Percentiles rank a stretch among this genome's conserved stretches.
Evolutionary conservation across 2,888 invertebrate genomes (phyloP).

Genomic region (Patella depressa): DNA sequence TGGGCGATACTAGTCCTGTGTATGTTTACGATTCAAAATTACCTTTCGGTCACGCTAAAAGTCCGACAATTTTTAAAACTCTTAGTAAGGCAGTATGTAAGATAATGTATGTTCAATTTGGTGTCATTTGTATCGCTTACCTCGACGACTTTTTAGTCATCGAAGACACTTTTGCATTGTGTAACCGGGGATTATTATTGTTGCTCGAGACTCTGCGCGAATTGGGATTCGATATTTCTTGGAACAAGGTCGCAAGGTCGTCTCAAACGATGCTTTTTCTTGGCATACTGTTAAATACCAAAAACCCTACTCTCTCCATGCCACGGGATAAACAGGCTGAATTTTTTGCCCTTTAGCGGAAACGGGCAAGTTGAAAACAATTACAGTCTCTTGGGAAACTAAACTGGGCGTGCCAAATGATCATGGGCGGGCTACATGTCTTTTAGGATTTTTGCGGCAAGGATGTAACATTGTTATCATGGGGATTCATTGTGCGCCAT

Average conservation of each 20-base stretch:
- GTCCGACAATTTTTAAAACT: slow-evolving; percentile 2
- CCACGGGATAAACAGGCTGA: neutral
- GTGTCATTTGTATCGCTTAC: slow-evolving; percentile 1
- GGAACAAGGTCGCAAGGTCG: neutral
- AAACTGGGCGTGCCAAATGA: slow-evolving; percentile 5
- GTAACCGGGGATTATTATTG: neutral
- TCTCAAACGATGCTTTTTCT: neutral
- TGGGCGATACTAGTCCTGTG: neutral
- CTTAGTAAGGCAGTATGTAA: slow-evolving; percentile 6
- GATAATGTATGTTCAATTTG: neutral
- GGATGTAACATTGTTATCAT: neutral
- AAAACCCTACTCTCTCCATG: neutral
- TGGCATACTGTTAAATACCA: neutral
- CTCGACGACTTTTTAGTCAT: slow-evolving; percentile 15
- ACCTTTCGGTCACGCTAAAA: neutral
- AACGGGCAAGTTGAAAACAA: neutral
- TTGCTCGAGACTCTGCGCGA: neutral
- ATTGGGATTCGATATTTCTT: neutral
- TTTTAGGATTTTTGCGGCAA: neutral
- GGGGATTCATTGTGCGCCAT: neutral
- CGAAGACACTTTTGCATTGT: neutral
- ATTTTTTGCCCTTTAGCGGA: neutral
- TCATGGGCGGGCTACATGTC: neutral
- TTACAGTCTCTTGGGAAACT: neutral
- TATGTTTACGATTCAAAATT: slow-evolving; percentile 9